These are phyloP conservation scores for Pitta sordida DNA, from an alignment of 2,113 vertebrate species.

Conservation along the genomic window DNA sequence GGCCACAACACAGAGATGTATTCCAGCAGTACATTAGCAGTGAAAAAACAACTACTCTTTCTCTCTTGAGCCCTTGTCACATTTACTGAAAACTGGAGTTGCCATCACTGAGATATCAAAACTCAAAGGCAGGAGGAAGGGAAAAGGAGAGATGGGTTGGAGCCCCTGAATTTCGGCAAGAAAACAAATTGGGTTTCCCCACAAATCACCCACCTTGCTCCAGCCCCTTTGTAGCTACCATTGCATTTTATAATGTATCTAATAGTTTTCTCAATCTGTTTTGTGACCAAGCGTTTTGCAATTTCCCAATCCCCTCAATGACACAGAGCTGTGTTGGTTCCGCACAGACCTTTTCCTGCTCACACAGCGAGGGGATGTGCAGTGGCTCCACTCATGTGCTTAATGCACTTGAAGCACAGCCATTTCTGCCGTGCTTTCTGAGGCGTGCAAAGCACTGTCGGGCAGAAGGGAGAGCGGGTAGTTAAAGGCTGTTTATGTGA, in stretches of 20 bases:
- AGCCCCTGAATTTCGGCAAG: background rate
- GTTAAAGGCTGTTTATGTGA: background rate
- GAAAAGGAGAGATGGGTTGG: background rate
- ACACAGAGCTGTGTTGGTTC: background rate
- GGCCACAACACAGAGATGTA: background rate
- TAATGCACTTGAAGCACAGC: background rate
- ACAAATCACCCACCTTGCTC: background rate
- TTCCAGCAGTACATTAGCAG: background rate
- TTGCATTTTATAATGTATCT: background rate
- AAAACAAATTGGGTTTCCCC: background rate
- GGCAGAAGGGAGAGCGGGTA: background rate
- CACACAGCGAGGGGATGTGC: background rate
- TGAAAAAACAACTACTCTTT: background rate
- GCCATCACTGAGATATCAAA: background rate
- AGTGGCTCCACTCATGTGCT: background rate
- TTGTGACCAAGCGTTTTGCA: background rate
- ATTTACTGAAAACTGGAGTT: background rate
- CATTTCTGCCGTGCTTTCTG: background rate
- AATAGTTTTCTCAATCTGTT: background rate
- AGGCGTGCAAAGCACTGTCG: background rate
- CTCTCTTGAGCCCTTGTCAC: background rate
- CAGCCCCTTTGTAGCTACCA: background rate
- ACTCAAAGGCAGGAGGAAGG: background rate
- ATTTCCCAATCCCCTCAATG: background rate
- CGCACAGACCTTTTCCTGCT: background rate